Evolutionary conservation across 2,113 vertebrate genomes (phyloP).

Genomic region (Erythrolamprus reginae): DNA sequence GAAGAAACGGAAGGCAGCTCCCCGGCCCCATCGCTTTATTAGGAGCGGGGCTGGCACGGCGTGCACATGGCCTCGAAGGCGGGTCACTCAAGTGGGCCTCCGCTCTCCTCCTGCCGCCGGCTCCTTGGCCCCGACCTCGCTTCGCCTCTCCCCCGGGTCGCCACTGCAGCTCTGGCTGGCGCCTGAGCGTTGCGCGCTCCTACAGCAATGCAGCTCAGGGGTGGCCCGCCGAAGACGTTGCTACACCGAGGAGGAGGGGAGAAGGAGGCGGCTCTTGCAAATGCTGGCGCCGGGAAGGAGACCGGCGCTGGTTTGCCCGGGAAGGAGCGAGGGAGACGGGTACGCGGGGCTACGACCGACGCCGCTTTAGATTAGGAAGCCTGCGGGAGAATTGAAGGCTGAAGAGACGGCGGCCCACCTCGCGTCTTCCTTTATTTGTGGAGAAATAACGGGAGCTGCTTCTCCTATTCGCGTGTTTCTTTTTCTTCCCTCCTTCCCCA

Average conservation of each 20-base stretch:
- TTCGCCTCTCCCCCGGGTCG: not conserved
- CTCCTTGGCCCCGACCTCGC: not conserved
- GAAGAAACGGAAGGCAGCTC: slow-evolving; percentile 44
- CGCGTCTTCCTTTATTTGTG: not conserved
- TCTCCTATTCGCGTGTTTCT: too few species aligned
- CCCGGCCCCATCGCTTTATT: slow-evolving; percentile 80
- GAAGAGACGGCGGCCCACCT: accelerated
- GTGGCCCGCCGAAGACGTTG: not conserved
- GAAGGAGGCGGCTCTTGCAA: not conserved
- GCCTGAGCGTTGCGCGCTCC: not conserved
- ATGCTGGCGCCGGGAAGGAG: not conserved
- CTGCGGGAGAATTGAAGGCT: not conserved
- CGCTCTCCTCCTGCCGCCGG: not conserved
- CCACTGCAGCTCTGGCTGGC: not conserved
- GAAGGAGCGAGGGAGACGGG: not conserved
- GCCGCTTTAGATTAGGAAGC: not conserved
- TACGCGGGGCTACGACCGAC: not conserved
- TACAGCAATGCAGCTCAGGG: not conserved
- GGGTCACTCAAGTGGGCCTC: not conserved
- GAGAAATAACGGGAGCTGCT: too few species aligned
- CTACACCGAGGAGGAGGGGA: not conserved
- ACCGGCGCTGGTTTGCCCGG: not conserved
- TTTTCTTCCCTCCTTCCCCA: too few species aligned
- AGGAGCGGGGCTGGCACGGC: slow-evolving; percentile 65
- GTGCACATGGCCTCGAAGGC: not conserved